Percentiles rank a stretch among this genome's conserved stretches.
These are phyloP conservation scores for Odontamblyopus lacepedii DNA, from an alignment of 2,797 vertebrate species.

Conservation along the genomic window DNA sequence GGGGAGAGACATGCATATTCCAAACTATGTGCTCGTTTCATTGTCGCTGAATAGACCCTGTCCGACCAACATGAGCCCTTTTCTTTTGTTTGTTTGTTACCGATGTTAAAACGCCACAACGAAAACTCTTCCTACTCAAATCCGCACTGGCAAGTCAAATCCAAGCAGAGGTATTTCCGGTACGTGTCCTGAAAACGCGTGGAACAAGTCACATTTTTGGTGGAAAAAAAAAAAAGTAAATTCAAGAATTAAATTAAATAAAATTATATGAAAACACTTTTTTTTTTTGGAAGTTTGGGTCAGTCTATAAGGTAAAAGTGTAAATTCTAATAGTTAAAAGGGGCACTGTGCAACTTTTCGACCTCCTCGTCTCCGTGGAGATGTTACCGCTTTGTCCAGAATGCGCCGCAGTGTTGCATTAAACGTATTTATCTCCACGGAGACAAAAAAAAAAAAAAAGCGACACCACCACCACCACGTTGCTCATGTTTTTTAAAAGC, in stretches of 20 bases:
- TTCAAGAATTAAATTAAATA: neutral
- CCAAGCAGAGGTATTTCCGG: conserved; percentile 68
- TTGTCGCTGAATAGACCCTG: conserved; percentile 44
- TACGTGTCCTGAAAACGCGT: conserved; percentile 46
- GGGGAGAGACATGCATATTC: conserved; percentile 53
- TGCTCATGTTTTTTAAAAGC: too few relatives aligned
- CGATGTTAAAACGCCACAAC: conserved; percentile 45
- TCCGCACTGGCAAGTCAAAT: conserved; percentile 54
- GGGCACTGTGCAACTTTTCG: too few relatives aligned
- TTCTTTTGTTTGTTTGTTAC: conserved; percentile 14
- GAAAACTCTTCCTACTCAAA: conserved; percentile 27
- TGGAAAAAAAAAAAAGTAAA: neutral
- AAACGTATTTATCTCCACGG: too few relatives aligned
- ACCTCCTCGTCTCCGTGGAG: too few relatives aligned
- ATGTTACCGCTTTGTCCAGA: too few relatives aligned
- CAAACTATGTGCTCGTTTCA: conserved; percentile 62
- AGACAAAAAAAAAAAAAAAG: too few relatives aligned
- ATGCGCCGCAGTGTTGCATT: too few relatives aligned
- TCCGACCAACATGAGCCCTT: conserved; percentile 65
- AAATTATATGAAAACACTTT: neutral
- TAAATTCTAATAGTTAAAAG: neutral
- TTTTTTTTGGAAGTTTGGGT: neutral
- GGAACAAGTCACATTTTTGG: conserved; percentile 62
- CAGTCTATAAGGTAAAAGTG: neutral
- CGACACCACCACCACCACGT: too few relatives aligned